Evolutionary conservation across 2,888 invertebrate species (phyloP), one percentile per base, ranked within the genome.

Genomic region (Masnerella sp.): DNA sequence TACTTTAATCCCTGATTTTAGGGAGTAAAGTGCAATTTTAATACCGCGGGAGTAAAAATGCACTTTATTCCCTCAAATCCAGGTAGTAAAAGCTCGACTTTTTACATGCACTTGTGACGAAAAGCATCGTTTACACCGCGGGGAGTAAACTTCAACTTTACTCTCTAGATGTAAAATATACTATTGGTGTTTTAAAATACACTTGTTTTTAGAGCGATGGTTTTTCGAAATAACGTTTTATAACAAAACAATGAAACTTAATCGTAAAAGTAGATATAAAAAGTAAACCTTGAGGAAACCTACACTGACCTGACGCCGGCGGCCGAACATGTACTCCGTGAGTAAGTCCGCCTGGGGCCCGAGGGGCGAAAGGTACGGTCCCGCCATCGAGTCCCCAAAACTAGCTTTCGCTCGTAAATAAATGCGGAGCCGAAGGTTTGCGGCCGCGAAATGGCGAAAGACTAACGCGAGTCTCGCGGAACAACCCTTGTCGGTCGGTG

Each of bases 261-360:
- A n/a, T n/a, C n/a, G n/a, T n/a, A n/a, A n/a, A n/a, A n/a, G n/a
- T n/a, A n/a, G n/a, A 54, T 22, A 42, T 40, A 34, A 36, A 25
- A 59, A 42, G 65, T 54, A 47, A 38, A 68, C 76, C 15, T 67
- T 67, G 76, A 38, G 74, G 81, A 82, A 84, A 87, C 87, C 84
- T 87, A 86, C 87, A 87, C 88, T 88, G 85, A 90, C 90, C 89
- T 90, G 90, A 79, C 96, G 90, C 72, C 96, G 91, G 78, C 96
- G 90, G 7, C 96, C 96, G 85, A 96, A 96, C 96, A 96, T 96
- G 82, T 96, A 96, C 87, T 96, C 96, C 11, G 96, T 95, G 45
- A 96, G 90, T n/a, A 96, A 90, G 88, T 96, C 96, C 18, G 95
- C 94, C 25, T 95, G 95, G 8, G 87, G 87, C 61, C 87, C 87